Percentiles rank a stretch among this genome's conserved stretches.
Conservation (phyloP, 2,888 invertebrate genomes). For the Gortyna flavago region DNA sequence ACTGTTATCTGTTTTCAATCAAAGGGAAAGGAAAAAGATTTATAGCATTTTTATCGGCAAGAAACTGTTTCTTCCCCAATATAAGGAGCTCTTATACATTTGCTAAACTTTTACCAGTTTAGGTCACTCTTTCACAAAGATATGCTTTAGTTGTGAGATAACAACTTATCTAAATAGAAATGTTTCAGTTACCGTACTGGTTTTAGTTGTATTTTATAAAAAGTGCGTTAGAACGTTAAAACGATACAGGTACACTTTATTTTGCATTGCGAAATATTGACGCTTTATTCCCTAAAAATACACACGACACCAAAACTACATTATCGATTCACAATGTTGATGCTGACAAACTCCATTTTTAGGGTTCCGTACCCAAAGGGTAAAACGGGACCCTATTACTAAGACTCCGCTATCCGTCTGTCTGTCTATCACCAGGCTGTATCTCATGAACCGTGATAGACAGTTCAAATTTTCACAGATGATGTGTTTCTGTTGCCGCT, state of each 20-base stretch:
- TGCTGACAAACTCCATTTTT: neutral
- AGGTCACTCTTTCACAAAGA: neutral
- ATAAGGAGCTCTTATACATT: constrained; percentile 45
- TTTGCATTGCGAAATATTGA: neutral
- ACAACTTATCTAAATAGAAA: neutral
- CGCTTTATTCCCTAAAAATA: neutral
- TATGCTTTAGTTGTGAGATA: neutral
- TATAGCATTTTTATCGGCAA: constrained; percentile 57
- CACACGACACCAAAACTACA: neutral
- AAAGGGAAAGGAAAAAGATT: constrained; percentile 58
- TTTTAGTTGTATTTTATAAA: neutral
- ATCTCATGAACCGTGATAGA: too few relatives aligned
- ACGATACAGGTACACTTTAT: neutral
- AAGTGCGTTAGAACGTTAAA: neutral
- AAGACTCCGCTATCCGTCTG: too few relatives aligned
- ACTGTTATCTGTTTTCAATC: constrained; percentile 59
- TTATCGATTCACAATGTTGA: neutral
- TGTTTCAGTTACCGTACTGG: neutral
- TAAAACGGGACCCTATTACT: too few relatives aligned
- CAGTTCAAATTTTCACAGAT: too few relatives aligned
- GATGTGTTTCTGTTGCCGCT: too few relatives aligned
- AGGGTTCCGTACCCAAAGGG: too few relatives aligned
- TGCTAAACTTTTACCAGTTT: constrained; percentile 23
- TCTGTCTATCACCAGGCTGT: too few relatives aligned
- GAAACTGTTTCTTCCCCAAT: constrained; percentile 43